phyloP scores from a whole-genome alignment of 2,888 invertebrate genomes.

The Ophion slaviceki region DNA sequence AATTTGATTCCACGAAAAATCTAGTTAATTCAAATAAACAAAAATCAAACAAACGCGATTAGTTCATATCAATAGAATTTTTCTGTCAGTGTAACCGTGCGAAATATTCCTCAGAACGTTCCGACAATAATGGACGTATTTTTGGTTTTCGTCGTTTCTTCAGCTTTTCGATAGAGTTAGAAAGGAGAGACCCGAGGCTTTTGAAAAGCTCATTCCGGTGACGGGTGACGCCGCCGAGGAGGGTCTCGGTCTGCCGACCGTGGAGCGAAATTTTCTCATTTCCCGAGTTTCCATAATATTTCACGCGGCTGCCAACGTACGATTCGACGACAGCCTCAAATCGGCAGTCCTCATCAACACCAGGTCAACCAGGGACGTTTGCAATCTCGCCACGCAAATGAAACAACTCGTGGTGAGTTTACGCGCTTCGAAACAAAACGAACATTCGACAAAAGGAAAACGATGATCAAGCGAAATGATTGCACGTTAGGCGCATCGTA shows the following conservation, averaged over 20 bases:
- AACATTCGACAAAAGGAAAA: not conserved
- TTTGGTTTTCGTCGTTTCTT: conserved; percentile 41
- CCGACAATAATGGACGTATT: not conserved
- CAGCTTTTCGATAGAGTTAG: conserved; percentile 88
- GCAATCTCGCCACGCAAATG: conserved; percentile 86
- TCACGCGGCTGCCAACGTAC: conserved; percentile 87
- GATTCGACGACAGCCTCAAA: conserved; percentile 92
- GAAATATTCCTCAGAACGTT: not conserved
- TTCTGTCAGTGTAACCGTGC: too few relatives aligned
- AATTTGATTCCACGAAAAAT: too few relatives aligned
- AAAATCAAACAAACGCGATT: too few relatives aligned
- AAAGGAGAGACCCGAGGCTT: conserved; percentile 85
- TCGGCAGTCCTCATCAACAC: conserved; percentile 88
- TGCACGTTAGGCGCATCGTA: not conserved
- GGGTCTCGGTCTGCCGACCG: conserved; percentile 85
- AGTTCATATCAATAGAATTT: too few relatives aligned
- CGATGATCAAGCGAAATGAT: not conserved
- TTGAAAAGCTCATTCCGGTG: conserved; percentile 88
- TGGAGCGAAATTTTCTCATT: conserved; percentile 83
- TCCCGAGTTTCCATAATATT: conserved; percentile 86
- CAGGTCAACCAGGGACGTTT: conserved; percentile 87
- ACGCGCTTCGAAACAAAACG: not conserved
- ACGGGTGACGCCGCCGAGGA: conserved; percentile 86
- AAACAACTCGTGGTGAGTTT: conserved; percentile 84
- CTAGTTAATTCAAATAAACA: too few relatives aligned